Evolutionary conservation across 2,113 vertebrate genomes (phyloP), one percentile per base, ranked within the genome.

Genomic region (Chlorodrepanis virens): DNA sequence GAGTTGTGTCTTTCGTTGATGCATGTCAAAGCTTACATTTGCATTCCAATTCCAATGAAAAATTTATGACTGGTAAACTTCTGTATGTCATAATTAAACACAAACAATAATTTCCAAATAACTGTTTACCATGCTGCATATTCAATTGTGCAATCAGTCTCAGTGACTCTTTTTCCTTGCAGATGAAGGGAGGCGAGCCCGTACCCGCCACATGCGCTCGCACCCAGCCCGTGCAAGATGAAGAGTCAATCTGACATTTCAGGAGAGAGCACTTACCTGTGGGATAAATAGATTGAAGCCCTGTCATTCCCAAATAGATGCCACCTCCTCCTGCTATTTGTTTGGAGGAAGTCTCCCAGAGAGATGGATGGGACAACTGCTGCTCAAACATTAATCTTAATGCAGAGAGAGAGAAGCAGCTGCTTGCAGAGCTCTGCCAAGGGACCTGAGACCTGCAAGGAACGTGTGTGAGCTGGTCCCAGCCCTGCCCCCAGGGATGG

Each of bases 51-150:
- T 23, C 79, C 91, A 31, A 85, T 92, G 94, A 93, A 92, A 86
- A 91, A 97, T 94, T 67, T 88, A 96, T 87, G 78, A 45, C 80
- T 85, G 83, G 40, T 94, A 72, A 86, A 95, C 83, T 93, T 82
- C 80, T 49, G 69, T 50, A 86, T 83, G 77, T 94, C 96, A 92
- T 95, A 96, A 96, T 96, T 96, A 96, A 97, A 95, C 86, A 92
- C 94, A 90, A 96, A 94, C 94, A 95, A 93, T 91, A 76, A 79
- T 86, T 94, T 88, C 83, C 89, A 90, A 96, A 94, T 90, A 94
- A 83, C 83, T 80, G 74, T 83, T 96, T 92, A 71, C 82, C 87
- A 68, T 27, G 61, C 54, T 94, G 91, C 87, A 76, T 64, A 88
- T 69, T 87, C 83, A 83, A 4, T 49, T 29, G 77, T 71, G 88